phyloP scores from a whole-genome alignment of 2,113 vertebrate genomes.

The Dipodomys spectabilis region DNA sequence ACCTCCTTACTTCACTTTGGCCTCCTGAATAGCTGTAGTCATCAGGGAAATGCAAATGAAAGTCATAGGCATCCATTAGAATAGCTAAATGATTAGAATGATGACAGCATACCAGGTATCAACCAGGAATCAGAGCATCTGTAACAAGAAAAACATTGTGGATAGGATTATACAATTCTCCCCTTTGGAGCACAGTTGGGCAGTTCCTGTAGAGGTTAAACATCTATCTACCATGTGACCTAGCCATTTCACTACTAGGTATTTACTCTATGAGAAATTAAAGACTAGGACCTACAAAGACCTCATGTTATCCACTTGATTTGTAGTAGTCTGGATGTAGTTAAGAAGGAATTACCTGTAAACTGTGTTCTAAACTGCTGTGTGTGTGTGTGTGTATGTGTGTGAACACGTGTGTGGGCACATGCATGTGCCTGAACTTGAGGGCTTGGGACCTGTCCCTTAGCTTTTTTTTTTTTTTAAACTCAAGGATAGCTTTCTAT shows the following conservation, averaged over 20 bases:
- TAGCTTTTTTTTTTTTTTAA: too few relatives aligned
- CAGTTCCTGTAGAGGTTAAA: background rate
- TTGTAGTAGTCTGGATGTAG: background rate
- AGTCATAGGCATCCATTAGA: background rate
- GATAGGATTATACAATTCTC: background rate
- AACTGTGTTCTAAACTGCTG: too few relatives aligned
- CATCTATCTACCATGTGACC: too few relatives aligned
- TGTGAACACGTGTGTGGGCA: too few relatives aligned
- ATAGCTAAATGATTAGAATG: background rate
- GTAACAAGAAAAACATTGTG: background rate
- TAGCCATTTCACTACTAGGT: too few relatives aligned
- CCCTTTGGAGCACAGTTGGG: background rate
- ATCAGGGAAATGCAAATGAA: background rate
- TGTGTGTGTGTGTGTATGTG: too few relatives aligned
- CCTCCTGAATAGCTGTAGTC: background rate
- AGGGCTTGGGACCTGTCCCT: too few relatives aligned
- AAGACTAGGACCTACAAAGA: background rate
- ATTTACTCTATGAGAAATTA: background rate
- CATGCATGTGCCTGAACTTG: too few relatives aligned
- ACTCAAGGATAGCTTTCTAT: too few relatives aligned
- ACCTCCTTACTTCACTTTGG: background rate
- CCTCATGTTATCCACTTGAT: background rate
- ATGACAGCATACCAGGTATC: background rate
- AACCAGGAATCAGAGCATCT: background rate
- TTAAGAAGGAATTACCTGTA: background rate